These are phyloP conservation scores for Lycodopsis pacificus DNA, from an alignment of 2,797 vertebrate genomes.

Conservation along the genomic window DNA sequence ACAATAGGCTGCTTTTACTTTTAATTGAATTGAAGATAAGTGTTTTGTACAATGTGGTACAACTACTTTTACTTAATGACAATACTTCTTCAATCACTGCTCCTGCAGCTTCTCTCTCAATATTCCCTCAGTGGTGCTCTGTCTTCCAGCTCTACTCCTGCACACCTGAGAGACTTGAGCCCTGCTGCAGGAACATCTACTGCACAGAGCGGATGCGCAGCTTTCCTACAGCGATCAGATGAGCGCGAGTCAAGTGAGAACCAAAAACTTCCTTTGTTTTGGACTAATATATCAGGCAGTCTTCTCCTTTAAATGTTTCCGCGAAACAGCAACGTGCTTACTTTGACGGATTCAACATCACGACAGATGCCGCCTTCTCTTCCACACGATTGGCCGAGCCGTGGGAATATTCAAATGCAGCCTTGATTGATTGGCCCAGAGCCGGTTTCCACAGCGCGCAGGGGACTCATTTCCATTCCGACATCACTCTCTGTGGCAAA, in stretches of 20 bases:
- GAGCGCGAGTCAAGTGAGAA: neutral
- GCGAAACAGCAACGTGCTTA: constrained; percentile 76
- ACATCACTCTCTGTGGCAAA: constrained; percentile 69
- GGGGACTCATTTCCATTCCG: constrained; percentile 72
- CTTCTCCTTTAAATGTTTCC: constrained; percentile 77
- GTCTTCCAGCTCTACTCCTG: neutral
- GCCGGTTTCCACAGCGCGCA: constrained; percentile 69
- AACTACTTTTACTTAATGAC: too few species aligned
- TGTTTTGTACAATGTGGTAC: neutral
- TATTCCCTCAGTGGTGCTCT: neutral
- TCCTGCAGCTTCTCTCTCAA: neutral
- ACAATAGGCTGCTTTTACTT: neutral
- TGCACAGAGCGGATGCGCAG: neutral
- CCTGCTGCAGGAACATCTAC: neutral
- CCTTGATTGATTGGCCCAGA: constrained; percentile 80
- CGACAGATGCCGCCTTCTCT: constrained; percentile 68
- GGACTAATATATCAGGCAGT: neutral
- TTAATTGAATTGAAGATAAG: neutral
- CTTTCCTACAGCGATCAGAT: constrained; percentile 4
- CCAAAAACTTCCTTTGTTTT: constrained; percentile 4
- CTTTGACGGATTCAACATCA: constrained; percentile 69
- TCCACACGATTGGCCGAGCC: constrained; percentile 72
- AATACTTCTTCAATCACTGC: neutral
- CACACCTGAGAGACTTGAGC: constrained; percentile 14
- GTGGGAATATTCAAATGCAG: constrained; percentile 79